Evolutionary conservation across 2,797 vertebrate genomes (phyloP).

Genomic region (Apogon talboti): DNA sequence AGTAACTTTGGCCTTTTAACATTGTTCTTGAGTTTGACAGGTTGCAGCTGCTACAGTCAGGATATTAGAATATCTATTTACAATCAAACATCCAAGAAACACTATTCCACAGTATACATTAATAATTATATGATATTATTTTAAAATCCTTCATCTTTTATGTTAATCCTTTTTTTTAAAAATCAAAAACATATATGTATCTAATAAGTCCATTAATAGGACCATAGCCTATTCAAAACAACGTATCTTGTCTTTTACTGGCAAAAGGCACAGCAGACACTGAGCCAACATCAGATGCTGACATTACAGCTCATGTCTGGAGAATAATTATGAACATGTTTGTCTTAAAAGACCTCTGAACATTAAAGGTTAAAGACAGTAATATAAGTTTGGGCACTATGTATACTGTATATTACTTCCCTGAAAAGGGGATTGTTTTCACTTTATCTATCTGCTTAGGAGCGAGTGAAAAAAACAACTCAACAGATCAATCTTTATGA

Average conservation of each 20-base stretch:
- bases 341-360: constrained; percentile 1
- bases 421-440: too few species aligned
- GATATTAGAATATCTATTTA: too few species aligned
- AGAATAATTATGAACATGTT: constrained; percentile 11
- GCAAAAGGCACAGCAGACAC: too few species aligned
- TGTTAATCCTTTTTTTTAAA: not conserved
- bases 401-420: not conserved
- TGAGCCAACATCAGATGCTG: not conserved
- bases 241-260: not conserved
- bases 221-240: not conserved
- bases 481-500: too few species aligned
- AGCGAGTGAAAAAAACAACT: too few species aligned
- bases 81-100: constrained; percentile 20
- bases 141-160: too few species aligned
- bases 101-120: constrained; percentile 1
- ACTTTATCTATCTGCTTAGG: too few species aligned
- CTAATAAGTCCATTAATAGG: constrained; percentile 2
- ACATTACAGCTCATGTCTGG: constrained; percentile 22
- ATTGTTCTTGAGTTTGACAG: not conserved
- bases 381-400: constrained; percentile 4
- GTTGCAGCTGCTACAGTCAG: not conserved
- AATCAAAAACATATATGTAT: not conserved
- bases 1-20: too few species aligned
- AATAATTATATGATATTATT: not conserved
- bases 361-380: constrained; percentile 22